Evolutionary conservation across 1,140 invertebrate genomes (phyloP).

Genomic region (Leptoteleia sp.): DNA sequence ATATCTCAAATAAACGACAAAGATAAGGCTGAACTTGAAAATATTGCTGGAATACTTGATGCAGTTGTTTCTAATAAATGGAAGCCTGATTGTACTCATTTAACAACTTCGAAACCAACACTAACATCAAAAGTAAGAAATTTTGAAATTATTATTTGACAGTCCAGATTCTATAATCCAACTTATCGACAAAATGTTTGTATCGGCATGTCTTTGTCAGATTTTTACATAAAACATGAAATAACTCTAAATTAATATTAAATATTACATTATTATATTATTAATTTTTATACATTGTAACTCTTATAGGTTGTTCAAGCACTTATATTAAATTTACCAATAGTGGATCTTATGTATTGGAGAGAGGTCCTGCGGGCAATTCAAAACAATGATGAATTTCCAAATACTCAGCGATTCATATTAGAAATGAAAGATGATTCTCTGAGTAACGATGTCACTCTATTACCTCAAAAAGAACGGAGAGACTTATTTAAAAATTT

Average conservation of each 20-base stretch:
- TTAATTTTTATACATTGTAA: no score
- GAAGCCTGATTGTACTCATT: slow-evolving; percentile 37
- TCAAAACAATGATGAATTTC: slow-evolving; percentile 37
- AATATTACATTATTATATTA: no score
- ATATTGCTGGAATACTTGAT: slow-evolving; percentile 38
- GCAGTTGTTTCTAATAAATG: slow-evolving; percentile 34
- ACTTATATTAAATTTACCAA: slow-evolving; percentile 29
- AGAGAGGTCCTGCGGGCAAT: slow-evolving; percentile 22
- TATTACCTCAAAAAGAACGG: slow-evolving; percentile 19
- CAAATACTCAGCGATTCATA: slow-evolving; percentile 7
- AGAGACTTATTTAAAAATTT: slow-evolving; percentile 36
- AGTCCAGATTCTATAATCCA: neutral
- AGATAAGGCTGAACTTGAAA: slow-evolving; percentile 19
- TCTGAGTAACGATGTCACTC: slow-evolving; percentile 27
- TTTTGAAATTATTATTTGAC: slow-evolving; percentile 1
- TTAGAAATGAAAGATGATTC: slow-evolving; percentile 37
- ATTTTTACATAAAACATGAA: no score
- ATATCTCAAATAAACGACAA: slow-evolving; percentile 35
- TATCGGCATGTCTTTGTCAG: no score
- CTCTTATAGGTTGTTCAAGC: slow-evolving; percentile 45
- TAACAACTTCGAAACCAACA: slow-evolving; percentile 40
- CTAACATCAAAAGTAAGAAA: slow-evolving; percentile 41
- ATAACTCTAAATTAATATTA: no score
- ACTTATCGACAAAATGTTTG: no score
- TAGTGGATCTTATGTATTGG: slow-evolving; percentile 47